A percentile compares a stretch with the other conserved stretches of the same genome.
Evolutionary conservation across 2,797 vertebrate species (phyloP).

Genomic region (Chelonia mydas): DNA sequence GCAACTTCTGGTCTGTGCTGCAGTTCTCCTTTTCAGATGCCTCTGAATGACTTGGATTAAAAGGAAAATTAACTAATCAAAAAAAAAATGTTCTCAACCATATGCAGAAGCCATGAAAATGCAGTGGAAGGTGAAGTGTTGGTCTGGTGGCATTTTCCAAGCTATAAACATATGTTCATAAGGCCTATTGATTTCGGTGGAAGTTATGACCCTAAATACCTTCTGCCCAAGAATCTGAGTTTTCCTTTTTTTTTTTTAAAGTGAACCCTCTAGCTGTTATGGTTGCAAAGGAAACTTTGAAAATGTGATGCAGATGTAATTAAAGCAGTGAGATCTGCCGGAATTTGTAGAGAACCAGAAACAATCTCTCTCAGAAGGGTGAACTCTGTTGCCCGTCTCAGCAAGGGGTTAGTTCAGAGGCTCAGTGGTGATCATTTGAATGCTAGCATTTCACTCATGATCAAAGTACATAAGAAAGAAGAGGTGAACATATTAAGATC

Average conservation of each 20-base stretch:
- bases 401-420: background rate
- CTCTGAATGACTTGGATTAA: too few relatives aligned
- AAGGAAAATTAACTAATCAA: too few relatives aligned
- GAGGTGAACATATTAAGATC: background rate
- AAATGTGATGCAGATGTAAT: background rate
- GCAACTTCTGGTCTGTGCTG: too few relatives aligned
- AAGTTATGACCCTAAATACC: background rate
- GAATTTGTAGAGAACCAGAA: background rate
- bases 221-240: background rate
- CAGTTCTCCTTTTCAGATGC: too few relatives aligned
- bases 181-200: background rate
- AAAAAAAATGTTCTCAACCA: too few relatives aligned
- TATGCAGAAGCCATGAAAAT: too few relatives aligned
- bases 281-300: background rate
- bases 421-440: background rate
- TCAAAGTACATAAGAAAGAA: background rate
- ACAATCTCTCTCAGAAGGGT: fast-evolving
- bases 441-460: background rate
- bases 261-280: background rate
- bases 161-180: too few relatives aligned
- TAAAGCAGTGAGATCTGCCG: fast-evolving
- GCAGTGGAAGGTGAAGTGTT: too few relatives aligned
- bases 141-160: too few relatives aligned
- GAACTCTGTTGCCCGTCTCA: background rate
- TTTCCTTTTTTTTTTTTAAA: background rate